Base-by-base conservation (phyloP, 2,888 invertebrate species). In the Tachina grossa region DNA sequence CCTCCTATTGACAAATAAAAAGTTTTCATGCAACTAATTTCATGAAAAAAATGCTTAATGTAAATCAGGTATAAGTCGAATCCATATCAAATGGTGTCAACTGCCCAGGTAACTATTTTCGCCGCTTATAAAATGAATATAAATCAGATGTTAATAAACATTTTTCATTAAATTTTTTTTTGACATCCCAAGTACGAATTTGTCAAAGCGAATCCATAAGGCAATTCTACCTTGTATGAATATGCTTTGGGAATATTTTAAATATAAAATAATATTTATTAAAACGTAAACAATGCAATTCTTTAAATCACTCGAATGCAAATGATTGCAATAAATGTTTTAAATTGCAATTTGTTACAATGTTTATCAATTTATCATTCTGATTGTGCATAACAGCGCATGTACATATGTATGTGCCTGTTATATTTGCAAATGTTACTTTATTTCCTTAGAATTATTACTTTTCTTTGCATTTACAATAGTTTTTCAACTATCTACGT, bases 281-380 rank as follows among this genome's bases (percentile, higher is more conserved):
- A 22, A 22, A n/a, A 49, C n/a, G 6, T 16, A 51, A 31, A 19
- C 9, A 53, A 19, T 53, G 19, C 19, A n/a, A n/a, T 8, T 53
- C 19, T 16, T 22, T 19, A 22, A 55, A 55, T 22, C 31, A 55
- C 8, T 55, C 13, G 13, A 22, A 55, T 55, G 22, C 55, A 55
- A 31, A 55, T 55, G 22, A 55, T 13, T 31, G 55, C 55, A 55
- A 22, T 55, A 55, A 13, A 55, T 55, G 55, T 55, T 31, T 55
- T 31, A 22, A 55, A 55, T 19, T 14, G 9, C 11, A 55, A 13
- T 5, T 22, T 22, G 6, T 9, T 22, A 22, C 19, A 1, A 51
- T 55, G 5, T 55, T 55, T 55, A 55, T 31, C 31, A 55, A 55
- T 22, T 55, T 55, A 55, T 53, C 19, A 53, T 53, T 13, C 11